Percentiles rank a stretch among this genome's conserved stretches.
Conservation (phyloP, 2,113 vertebrate species). For the Mola mola region DNA sequence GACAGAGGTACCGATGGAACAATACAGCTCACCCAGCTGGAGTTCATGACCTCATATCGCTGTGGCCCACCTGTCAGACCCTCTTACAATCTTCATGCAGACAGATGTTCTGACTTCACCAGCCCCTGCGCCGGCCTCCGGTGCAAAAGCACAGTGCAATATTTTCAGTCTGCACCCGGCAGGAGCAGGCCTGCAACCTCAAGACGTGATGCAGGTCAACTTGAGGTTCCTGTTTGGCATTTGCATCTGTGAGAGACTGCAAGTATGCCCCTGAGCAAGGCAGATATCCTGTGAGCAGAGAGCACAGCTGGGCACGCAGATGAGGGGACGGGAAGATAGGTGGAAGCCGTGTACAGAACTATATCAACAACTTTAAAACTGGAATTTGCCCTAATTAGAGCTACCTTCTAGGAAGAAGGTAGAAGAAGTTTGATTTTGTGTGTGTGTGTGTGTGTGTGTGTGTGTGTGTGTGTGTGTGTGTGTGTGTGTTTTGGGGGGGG, state of each 20-base stretch:
- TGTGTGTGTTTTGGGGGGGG: background rate
- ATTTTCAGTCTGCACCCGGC: slow-evolving; percentile 60
- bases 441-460: no score
- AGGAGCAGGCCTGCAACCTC: slow-evolving; percentile 35
- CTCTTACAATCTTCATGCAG: slow-evolving; percentile 63
- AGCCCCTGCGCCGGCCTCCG: slow-evolving; percentile 49
- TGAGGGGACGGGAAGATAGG: slow-evolving; percentile 10
- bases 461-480: no score
- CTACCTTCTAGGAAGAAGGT: background rate
- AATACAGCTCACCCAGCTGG: slow-evolving; percentile 65
- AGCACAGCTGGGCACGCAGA: slow-evolving; percentile 28
- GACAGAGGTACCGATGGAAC: slow-evolving; percentile 64
- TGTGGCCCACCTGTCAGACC: slow-evolving; percentile 75
- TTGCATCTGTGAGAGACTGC: slow-evolving; percentile 50
- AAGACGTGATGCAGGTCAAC: slow-evolving; percentile 54
- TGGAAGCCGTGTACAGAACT: slow-evolving; percentile 3
- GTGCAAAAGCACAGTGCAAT: slow-evolving; percentile 39
- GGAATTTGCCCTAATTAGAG: background rate
- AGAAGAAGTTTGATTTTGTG: background rate
- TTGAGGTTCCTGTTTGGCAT: slow-evolving; percentile 58
- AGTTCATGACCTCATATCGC: slow-evolving; percentile 74
- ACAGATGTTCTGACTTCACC: slow-evolving; percentile 78
- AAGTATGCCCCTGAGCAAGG: slow-evolving; percentile 52
- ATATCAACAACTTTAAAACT: background rate
- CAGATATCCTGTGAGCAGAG: slow-evolving; percentile 47